phyloP scores from a whole-genome alignment of 2,797 vertebrate genomes.

The Dendrocincla fuliginosa region DNA sequence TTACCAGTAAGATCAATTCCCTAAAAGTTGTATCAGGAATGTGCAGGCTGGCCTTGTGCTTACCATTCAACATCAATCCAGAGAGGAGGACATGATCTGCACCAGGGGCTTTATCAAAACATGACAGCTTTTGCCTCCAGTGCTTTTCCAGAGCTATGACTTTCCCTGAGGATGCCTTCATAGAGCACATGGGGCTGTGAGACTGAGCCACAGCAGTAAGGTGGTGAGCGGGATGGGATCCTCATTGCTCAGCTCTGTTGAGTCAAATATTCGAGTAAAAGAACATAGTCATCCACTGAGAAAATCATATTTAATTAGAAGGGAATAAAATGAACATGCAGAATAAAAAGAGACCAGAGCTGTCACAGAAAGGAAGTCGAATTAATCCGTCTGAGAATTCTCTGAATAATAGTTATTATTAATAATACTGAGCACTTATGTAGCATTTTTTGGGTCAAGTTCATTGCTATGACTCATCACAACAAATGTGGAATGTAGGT shows the following conservation, averaged over 20 bases:
- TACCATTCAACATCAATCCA: not conserved
- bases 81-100: not conserved
- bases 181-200: rapidly evolving
- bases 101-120: not conserved
- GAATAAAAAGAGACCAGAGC: not conserved
- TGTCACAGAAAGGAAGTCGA: not conserved
- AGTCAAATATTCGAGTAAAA: constrained; percentile 1
- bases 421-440: not conserved
- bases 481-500: not conserved
- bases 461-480: constrained; percentile 2
- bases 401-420: constrained; percentile 19
- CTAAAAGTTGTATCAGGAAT: not conserved
- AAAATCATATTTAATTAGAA: constrained; percentile 52
- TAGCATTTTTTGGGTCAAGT: constrained; percentile 22
- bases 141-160: not conserved
- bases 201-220: not conserved
- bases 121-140: not conserved
- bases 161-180: not conserved
- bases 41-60: not conserved
- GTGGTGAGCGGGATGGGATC: rapidly evolving
- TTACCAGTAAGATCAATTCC: not conserved
- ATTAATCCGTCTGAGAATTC: constrained; percentile 15
- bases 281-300: not conserved
- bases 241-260: not conserved
- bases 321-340: constrained; percentile 2